A percentile compares a stretch with the other conserved stretches of the same genome.
Evolutionary conservation across 2,888 invertebrate species (phyloP).

Genomic region (Sinopyrophorus schimmeli): DNA sequence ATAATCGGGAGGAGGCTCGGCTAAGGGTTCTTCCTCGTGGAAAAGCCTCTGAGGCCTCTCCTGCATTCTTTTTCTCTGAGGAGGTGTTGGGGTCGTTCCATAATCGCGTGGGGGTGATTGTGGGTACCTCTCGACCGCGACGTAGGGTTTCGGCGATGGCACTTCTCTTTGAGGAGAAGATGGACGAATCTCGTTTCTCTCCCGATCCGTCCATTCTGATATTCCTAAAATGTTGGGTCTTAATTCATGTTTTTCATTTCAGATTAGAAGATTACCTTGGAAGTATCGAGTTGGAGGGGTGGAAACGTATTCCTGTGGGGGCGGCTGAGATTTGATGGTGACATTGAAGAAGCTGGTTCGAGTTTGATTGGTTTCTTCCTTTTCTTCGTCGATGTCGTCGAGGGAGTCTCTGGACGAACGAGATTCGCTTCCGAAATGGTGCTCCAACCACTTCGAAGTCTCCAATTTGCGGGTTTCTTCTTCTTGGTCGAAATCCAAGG

Average conservation of each 20-base stretch:
- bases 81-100: slow-evolving; percentile 57
- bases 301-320: slow-evolving; percentile 34
- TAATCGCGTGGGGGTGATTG: slow-evolving; percentile 38
- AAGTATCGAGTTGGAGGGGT: slow-evolving; percentile 33
- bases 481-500: slow-evolving; percentile 83
- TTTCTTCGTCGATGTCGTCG: slow-evolving; percentile 66
- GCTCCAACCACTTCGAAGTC: slow-evolving; percentile 89
- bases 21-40: slow-evolving; percentile 52
- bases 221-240: slow-evolving; percentile 69
- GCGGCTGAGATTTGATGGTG: slow-evolving; percentile 70
- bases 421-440: slow-evolving; percentile 87
- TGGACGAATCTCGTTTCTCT: slow-evolving; percentile 41
- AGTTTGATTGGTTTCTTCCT: slow-evolving; percentile 54
- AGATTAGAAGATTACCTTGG: slow-evolving; percentile 26
- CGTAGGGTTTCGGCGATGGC: slow-evolving; percentile 30
- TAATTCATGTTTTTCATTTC: not conserved
- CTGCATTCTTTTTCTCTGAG: slow-evolving; percentile 66
- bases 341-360: slow-evolving; percentile 78
- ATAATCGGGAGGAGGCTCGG: slow-evolving; percentile 73
- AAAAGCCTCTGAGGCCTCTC: slow-evolving; percentile 60
- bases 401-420: slow-evolving; percentile 74
- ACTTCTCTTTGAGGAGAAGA: slow-evolving; percentile 29
- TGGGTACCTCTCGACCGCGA: slow-evolving; percentile 31
- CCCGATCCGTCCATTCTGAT: slow-evolving; percentile 77
- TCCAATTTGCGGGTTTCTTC: slow-evolving; percentile 88